Percentiles rank a stretch among this genome's conserved stretches.
phyloP scores from a whole-genome alignment of 2,888 invertebrate genomes.

The Balanococcus diminutus region DNA sequence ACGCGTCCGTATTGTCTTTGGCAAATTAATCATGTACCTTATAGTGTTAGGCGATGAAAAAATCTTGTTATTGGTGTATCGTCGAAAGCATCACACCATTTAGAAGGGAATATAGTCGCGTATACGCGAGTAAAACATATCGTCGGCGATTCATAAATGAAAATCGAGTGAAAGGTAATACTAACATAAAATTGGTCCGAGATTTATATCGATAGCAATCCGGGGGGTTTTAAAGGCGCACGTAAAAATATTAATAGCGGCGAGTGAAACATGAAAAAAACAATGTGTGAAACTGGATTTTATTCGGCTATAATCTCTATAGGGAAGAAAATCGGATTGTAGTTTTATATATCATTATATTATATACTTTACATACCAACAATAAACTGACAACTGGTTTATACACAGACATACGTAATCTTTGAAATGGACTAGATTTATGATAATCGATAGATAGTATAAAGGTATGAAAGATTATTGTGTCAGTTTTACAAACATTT shows the following conservation, averaged over 20 bases:
- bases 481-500: constrained; percentile 38
- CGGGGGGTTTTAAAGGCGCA: constrained; percentile 6
- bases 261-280: constrained; percentile 35
- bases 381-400: constrained; percentile 42
- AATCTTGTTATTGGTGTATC: neutral
- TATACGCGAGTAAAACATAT: neutral
- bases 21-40: neutral
- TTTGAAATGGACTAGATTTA: constrained; percentile 34
- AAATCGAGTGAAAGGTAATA: constrained; percentile 9
- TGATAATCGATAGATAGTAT: constrained; percentile 24
- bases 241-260: constrained; percentile 34
- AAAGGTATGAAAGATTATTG: constrained; percentile 32
- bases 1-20: neutral
- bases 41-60: neutral
- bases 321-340: constrained; percentile 23
- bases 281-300: constrained; percentile 41
- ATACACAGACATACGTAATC: constrained; percentile 18
- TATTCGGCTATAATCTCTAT: constrained; percentile 25
- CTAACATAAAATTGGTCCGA: constrained; percentile 14
- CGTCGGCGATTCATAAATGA: constrained; percentile 10
- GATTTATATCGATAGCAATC: constrained; percentile 21
- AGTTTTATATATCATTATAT: neutral
- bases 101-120: neutral
- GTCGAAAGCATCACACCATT: neutral
- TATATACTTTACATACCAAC: neutral